Evolutionary conservation across 2,888 invertebrate species (phyloP), one percentile per base, ranked within the genome.

Genomic region (Loripinus fragilis): DNA sequence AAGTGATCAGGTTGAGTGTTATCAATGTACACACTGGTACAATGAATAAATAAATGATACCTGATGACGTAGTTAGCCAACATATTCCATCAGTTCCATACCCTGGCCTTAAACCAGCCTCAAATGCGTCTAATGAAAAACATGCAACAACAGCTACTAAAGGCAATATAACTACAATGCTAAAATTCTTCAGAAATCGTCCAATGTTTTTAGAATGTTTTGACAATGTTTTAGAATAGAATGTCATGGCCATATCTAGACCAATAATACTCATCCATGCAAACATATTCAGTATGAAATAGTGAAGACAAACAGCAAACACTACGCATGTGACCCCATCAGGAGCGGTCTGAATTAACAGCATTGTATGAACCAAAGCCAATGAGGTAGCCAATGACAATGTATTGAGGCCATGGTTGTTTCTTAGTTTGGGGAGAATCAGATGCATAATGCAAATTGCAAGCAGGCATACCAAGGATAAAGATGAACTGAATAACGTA

Each of bases 191-290:
- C 12, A 68, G 20, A 45, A 76, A 80, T 15, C 60, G 60, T 17
- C 33, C 30, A 10, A 35, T 33, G 30, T 71, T 64, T 33, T 65
- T 65, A 23, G 25, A 41, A 23, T 48, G 28, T 23, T 65, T 12
- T 0, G 55, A n/a, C 35, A 55, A 23, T 7, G 41, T n/a, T 38
- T 73, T 72, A 0, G 68, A 15, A 28, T 42, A 0, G 42, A 80
- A 73, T 38, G 65, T 65, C 12, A 71, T 23, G 2, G 79, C 50
- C 73, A 80, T 73, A 48, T 80, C 79, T 35, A 52, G 35, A 7
- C 76, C 79, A n/a, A 80, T 80, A 20, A 75, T 66, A 42, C 68
- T 73, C 55, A 72, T 69, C 79, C 79, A 80, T 15, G 42, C 65
- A 45, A 80, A 80, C 50, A 66, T 73, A 3, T 42, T 41, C 12